Evolutionary conservation across 2,113 vertebrate species (phyloP).

Genomic region (Hippocampus abdominalis): DNA sequence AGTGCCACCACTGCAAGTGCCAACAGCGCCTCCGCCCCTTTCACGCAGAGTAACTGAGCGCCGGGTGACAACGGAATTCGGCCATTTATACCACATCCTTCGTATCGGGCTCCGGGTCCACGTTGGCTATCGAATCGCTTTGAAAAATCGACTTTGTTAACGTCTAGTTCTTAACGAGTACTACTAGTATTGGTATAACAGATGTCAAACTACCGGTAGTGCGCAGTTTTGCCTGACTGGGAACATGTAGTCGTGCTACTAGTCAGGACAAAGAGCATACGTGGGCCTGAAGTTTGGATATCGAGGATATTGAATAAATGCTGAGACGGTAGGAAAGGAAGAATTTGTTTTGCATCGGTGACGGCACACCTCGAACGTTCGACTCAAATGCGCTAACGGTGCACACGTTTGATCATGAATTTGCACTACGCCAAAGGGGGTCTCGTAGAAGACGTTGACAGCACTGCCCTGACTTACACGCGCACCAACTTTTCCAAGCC

Average conservation of each 20-base stretch:
- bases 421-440: constrained; percentile 55
- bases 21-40: constrained; percentile 85
- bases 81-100: not conserved
- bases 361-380: not conserved
- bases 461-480: not conserved
- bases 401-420: constrained; percentile 63
- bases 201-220: not conserved
- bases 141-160: not conserved
- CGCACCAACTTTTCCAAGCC: not conserved
- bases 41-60: constrained; percentile 83
- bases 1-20: constrained; percentile 91
- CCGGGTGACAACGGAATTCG: not conserved
- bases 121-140: not conserved
- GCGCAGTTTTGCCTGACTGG: not conserved
- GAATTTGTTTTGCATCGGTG: not conserved
- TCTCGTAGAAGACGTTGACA: not conserved
- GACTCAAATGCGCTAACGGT: constrained; percentile 50
- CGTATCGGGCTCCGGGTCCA: not conserved
- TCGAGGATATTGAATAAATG: not conserved
- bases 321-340: not conserved
- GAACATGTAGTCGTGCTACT: not conserved
- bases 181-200: not conserved
- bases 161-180: not conserved
- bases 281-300: not conserved
- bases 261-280: not conserved